These are phyloP conservation scores for Tachina grossa DNA, from an alignment of 2,888 invertebrate genomes.

Conservation along the genomic window DNA sequence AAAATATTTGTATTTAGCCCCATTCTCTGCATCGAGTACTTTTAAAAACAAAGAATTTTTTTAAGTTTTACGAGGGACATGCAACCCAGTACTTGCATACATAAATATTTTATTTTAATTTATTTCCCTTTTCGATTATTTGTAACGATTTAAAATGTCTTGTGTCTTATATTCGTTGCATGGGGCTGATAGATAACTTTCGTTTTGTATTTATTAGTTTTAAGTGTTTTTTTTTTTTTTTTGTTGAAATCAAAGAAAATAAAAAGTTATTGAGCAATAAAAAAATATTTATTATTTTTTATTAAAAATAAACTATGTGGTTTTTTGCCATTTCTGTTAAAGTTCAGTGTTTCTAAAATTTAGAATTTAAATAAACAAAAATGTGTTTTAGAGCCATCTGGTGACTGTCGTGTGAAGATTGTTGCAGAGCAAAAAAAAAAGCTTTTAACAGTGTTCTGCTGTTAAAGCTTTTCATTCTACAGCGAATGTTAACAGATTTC, in stretches of 20 bases:
- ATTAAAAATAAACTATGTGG: not conserved
- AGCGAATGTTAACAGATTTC: not conserved
- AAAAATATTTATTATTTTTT: constrained; percentile 15
- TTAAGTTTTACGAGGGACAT: no score
- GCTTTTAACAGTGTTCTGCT: not conserved
- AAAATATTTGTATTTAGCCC: not conserved
- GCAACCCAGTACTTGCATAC: no score
- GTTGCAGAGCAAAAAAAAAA: not conserved
- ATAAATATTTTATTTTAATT: no score
- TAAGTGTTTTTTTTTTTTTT: constrained; percentile 9
- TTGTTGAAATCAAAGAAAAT: not conserved
- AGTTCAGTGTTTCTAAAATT: no score
- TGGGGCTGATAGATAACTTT: not conserved
- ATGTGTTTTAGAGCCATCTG: not conserved
- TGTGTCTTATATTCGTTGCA: not conserved
- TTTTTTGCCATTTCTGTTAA: not conserved
- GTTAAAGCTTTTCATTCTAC: not conserved
- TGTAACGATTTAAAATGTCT: no score
- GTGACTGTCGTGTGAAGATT: not conserved
- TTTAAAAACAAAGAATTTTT: no score
- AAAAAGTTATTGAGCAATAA: constrained; percentile 16
- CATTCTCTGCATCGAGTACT: not conserved
- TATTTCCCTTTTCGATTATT: no score
- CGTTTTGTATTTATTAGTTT: not conserved
- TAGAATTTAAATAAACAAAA: not conserved